Percentiles rank a stretch among this genome's conserved stretches.
Conservation (phyloP, 2,797 vertebrate genomes). For the Lutjanus campechanus region DNA sequence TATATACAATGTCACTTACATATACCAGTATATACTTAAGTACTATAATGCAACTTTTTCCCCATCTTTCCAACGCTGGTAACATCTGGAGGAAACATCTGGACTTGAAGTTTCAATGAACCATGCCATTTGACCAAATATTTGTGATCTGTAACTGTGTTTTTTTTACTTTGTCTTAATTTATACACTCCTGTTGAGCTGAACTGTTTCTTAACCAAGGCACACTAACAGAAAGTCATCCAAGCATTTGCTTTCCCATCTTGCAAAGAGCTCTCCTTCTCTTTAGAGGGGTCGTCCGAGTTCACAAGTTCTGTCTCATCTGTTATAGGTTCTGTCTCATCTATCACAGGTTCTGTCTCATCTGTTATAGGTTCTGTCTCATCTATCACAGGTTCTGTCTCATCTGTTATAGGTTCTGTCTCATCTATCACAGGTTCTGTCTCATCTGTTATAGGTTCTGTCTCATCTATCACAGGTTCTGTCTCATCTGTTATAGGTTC, state of each 20-base stretch:
- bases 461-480: slow-evolving; percentile 66
- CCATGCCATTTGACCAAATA: slow-evolving; percentile 36
- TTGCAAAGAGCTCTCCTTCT: slow-evolving; percentile 51
- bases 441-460: slow-evolving; percentile 60
- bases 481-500: slow-evolving; percentile 66
- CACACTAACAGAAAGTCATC: slow-evolving; percentile 64
- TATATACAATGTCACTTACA: slow-evolving; percentile 75
- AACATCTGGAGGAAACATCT: slow-evolving; percentile 25
- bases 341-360: slow-evolving; percentile 63
- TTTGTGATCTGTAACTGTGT: slow-evolving; percentile 14
- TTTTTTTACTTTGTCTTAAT: neutral
- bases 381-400: slow-evolving; percentile 68
- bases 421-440: slow-evolving; percentile 64
- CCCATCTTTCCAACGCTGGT: slow-evolving; percentile 27
- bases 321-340: slow-evolving; percentile 69
- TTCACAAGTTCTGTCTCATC: slow-evolving; percentile 75
- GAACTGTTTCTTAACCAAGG: slow-evolving; percentile 43
- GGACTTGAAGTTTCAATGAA: slow-evolving; percentile 34
- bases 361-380: slow-evolving; percentile 64
- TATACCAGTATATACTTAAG: slow-evolving; percentile 53
- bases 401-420: slow-evolving; percentile 65
- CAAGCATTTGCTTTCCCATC: slow-evolving; percentile 54
- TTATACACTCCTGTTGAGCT: slow-evolving; percentile 7
- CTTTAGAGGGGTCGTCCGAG: slow-evolving; percentile 54
- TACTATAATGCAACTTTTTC: slow-evolving; percentile 42